These are phyloP conservation scores for Styela plicata DNA, from an alignment of 23 tunicate genomes.

Conservation along the genomic window DNA sequence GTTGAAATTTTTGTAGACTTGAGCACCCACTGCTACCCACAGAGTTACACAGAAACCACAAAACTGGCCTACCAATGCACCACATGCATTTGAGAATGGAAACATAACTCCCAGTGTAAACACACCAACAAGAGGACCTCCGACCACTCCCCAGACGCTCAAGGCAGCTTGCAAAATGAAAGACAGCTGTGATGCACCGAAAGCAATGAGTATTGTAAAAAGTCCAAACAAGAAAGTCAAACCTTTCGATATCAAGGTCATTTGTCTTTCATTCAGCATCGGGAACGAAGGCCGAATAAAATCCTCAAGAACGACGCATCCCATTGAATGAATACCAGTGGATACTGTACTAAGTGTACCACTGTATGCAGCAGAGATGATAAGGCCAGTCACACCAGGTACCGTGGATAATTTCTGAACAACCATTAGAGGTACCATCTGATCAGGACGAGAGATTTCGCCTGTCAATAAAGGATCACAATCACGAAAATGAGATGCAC, in stretches of 20 bases:
- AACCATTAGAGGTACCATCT: constrained; percentile 30
- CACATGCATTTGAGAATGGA: constrained; percentile 19
- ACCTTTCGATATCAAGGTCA: constrained; percentile 17
- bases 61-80: constrained; percentile 23
- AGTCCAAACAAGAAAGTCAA: constrained; percentile 18
- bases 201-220: constrained; percentile 20
- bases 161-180: constrained; percentile 32
- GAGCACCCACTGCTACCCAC: constrained; percentile 35
- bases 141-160: constrained; percentile 33
- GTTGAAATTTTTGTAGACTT: constrained; percentile 3
- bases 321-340: constrained; percentile 33
- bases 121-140: constrained; percentile 34
- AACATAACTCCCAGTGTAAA: constrained; percentile 9
- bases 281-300: constrained; percentile 18
- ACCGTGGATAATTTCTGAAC: neutral
- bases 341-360: constrained; percentile 32
- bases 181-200: constrained; percentile 10
- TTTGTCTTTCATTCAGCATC: neutral
- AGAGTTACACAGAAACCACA: constrained; percentile 15
- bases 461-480: constrained; percentile 19
- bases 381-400: constrained; percentile 23
- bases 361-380: constrained; percentile 27
- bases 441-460: constrained; percentile 4
- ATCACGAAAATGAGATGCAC: constrained; percentile 15
- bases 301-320: constrained; percentile 24